These are phyloP conservation scores for Peromyscus leucopus DNA, from an alignment of 2,113 vertebrate genomes.

Conservation along the genomic window DNA sequence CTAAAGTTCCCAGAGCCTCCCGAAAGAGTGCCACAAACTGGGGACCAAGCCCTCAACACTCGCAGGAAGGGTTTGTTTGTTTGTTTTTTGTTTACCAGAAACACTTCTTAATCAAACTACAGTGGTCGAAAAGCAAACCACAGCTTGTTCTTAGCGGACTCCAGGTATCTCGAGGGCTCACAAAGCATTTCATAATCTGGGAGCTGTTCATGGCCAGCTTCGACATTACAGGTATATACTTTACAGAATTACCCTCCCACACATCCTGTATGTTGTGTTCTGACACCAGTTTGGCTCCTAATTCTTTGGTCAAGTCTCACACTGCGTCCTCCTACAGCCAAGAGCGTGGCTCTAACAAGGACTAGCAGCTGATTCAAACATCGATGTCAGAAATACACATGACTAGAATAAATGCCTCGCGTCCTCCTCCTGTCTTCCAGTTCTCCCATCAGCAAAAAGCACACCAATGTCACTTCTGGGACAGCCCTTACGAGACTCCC, in stretches of 20 bases:
- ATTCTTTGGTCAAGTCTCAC: neutral
- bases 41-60: neutral
- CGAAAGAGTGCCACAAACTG: neutral
- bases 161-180: neutral
- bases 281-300: neutral
- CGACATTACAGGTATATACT: neutral
- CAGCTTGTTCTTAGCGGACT: neutral
- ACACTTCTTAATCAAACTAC: neutral
- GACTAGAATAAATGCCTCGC: neutral
- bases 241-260: neutral
- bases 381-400: neutral
- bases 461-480: neutral
- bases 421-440: neutral
- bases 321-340: neutral
- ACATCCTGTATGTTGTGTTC: neutral
- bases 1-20: neutral
- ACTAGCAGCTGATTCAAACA: neutral
- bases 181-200: neutral
- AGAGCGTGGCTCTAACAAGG: neutral
- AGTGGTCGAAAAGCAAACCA: slow-evolving; percentile 24
- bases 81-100: neutral
- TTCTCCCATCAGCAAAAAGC: neutral
- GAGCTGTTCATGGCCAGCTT: neutral
- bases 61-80: neutral
- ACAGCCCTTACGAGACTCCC: neutral